Conservation (phyloP, 2,113 vertebrate genomes). For the Petromus typicus region DNA sequence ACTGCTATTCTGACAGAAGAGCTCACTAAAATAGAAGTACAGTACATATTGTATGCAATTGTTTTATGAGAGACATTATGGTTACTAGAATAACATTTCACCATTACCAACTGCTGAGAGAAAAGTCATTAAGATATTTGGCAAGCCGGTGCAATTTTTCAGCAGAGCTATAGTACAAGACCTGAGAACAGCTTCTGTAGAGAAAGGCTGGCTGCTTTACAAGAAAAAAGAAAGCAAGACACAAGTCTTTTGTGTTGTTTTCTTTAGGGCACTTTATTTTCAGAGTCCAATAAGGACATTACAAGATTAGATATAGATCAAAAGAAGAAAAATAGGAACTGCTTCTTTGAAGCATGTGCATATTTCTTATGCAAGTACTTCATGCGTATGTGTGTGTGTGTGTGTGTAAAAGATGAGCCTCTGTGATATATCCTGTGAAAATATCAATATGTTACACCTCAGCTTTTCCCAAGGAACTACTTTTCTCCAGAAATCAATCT, state of each 20-base stretch:
- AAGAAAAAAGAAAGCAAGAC: conserved; percentile 67
- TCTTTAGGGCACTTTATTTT: conserved; percentile 85
- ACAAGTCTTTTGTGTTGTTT: conserved; percentile 80
- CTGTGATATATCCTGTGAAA: conserved; percentile 69
- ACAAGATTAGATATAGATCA: conserved; percentile 72
- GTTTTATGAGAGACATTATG: conserved; percentile 91
- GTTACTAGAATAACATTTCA: conserved; percentile 93
- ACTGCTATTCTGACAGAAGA: conserved; percentile 85
- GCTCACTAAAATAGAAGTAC: conserved; percentile 90
- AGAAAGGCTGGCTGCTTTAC: conserved; percentile 82
- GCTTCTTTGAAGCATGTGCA: conserved; percentile 23
- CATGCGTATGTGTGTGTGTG: conserved; percentile 34
- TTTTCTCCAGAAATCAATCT: conserved; percentile 64
- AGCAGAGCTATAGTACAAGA: conserved; percentile 86
- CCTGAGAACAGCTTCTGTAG: conserved; percentile 84
- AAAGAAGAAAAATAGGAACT: conserved; percentile 69
- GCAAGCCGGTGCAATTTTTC: conserved; percentile 89
- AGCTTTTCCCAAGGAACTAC: conserved; percentile 65
- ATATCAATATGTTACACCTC: conserved; percentile 78
- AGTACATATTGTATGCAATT: conserved; percentile 91
- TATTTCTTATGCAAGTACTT: conserved; percentile 46
- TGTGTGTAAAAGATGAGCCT: conserved; percentile 70
- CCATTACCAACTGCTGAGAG: conserved; percentile 92
- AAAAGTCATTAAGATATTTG: conserved; percentile 93
- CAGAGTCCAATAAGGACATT: conserved; percentile 83